These are phyloP conservation scores for Cotesia glomerata DNA, from an alignment of 1,140 invertebrate genomes.

Conservation along the genomic window DNA sequence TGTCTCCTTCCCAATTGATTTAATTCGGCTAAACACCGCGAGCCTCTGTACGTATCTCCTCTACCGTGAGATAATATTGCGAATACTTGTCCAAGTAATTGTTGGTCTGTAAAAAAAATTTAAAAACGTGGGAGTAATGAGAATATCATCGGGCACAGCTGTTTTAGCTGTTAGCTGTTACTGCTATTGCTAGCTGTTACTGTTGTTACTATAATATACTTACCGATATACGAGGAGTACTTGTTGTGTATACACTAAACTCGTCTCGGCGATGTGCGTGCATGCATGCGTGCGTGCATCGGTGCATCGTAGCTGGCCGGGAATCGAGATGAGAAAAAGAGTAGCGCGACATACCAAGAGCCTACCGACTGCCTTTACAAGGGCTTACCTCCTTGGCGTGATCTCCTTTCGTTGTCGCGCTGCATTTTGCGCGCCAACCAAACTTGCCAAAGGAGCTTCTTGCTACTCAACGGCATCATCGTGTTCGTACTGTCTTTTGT, in stretches of 20 bases:
- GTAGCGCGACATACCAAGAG: slow-evolving; percentile 25
- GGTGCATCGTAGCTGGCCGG: neutral
- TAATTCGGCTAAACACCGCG: neutral
- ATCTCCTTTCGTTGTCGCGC: slow-evolving; percentile 33
- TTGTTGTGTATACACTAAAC: slow-evolving; percentile 16
- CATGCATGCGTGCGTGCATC: slow-evolving; percentile 2
- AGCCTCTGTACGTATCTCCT: no score
- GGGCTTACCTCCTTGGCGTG: slow-evolving; percentile 34
- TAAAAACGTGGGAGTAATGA: slow-evolving; percentile 6
- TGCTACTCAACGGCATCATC: slow-evolving; percentile 4
- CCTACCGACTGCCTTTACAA: slow-evolving; percentile 27
- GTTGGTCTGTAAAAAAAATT: neutral
- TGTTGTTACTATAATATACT: no score
- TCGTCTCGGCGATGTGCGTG: neutral
- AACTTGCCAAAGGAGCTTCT: slow-evolving; percentile 21
- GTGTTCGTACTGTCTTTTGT: neutral
- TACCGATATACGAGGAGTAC: slow-evolving; percentile 5
- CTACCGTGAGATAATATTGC: no score
- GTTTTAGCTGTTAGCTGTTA: neutral
- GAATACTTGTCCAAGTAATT: neutral
- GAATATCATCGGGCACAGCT: neutral
- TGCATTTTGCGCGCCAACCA: slow-evolving; percentile 20
- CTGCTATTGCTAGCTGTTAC: no score
- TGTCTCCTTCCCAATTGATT: neutral
- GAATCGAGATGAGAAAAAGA: slow-evolving; percentile 25